phyloP scores from a whole-genome alignment of 2,888 invertebrate genomes.

The Galerucella nymphaeae region DNA sequence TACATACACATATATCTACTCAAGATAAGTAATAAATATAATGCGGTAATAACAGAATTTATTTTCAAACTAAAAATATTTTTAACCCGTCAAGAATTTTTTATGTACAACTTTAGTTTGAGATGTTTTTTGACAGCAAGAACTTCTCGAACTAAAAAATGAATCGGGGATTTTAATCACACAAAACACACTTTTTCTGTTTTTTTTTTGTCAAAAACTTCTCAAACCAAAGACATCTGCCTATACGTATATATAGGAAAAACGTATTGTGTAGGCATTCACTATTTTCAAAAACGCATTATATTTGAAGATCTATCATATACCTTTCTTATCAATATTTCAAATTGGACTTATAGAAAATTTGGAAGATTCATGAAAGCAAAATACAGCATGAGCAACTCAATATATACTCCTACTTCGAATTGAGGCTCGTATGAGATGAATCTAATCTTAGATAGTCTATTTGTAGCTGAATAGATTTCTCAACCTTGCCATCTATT shows the following conservation, averaged over 20 bases:
- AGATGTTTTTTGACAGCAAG: neutral
- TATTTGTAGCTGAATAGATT: too few relatives aligned
- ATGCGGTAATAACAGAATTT: neutral
- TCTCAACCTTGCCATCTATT: too few relatives aligned
- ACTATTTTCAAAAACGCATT: neutral
- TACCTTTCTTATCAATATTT: constrained; percentile 25
- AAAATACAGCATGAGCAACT: too few relatives aligned
- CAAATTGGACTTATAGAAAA: neutral
- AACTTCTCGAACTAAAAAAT: neutral
- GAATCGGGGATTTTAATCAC: neutral
- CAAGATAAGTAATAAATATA: constrained; percentile 12
- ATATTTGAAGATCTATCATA: constrained; percentile 13
- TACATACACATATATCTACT: constrained; percentile 32
- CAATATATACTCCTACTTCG: too few relatives aligned
- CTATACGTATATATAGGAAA: too few relatives aligned
- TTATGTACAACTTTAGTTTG: neutral
- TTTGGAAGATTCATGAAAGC: neutral
- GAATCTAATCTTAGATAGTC: too few relatives aligned
- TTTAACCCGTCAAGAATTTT: too few relatives aligned
- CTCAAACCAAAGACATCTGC: too few relatives aligned
- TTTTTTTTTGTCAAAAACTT: too few relatives aligned
- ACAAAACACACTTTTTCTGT: neutral
- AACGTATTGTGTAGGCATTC: neutral
- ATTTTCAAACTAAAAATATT: neutral
- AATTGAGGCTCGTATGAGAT: too few relatives aligned